Evolutionary conservation across 1,140 invertebrate genomes (phyloP).

Genomic region (Halesus radiatus): DNA sequence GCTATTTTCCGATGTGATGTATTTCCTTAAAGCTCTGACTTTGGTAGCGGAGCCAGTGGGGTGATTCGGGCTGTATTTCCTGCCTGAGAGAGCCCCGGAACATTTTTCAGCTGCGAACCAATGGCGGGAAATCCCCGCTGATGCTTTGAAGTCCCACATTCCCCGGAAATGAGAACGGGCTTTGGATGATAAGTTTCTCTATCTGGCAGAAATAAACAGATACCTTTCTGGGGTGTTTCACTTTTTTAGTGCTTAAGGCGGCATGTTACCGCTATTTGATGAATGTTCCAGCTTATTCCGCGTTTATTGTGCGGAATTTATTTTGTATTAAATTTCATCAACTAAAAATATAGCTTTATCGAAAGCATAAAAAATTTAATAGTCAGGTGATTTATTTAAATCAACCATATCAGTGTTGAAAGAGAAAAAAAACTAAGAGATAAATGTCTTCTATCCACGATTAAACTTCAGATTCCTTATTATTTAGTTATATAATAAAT

Average conservation of each 20-base stretch:
- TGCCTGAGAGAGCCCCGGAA: conserved; percentile 28
- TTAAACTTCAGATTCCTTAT: too few relatives aligned
- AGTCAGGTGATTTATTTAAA: neutral
- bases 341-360: neutral
- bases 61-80: conserved; percentile 36
- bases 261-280: conserved; percentile 15
- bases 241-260: neutral
- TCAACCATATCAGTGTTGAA: too few relatives aligned
- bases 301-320: neutral
- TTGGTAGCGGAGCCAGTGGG: neutral
- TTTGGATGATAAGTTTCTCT: conserved; percentile 37
- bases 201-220: conserved; percentile 25
- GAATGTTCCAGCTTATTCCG: neutral
- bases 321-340: neutral
- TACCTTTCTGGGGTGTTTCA: neutral
- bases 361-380: neutral
- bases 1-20: too few relatives aligned
- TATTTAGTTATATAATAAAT: too few relatives aligned
- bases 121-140: conserved; percentile 27
- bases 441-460: too few relatives aligned
- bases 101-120: conserved; percentile 34
- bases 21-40: conserved; percentile 1
- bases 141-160: conserved; percentile 32
- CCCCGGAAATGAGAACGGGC: conserved; percentile 28
- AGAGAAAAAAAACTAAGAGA: too few relatives aligned